These are phyloP conservation scores for Heteropelma amictum DNA, from an alignment of 2,888 invertebrate genomes.

Conservation along the genomic window DNA sequence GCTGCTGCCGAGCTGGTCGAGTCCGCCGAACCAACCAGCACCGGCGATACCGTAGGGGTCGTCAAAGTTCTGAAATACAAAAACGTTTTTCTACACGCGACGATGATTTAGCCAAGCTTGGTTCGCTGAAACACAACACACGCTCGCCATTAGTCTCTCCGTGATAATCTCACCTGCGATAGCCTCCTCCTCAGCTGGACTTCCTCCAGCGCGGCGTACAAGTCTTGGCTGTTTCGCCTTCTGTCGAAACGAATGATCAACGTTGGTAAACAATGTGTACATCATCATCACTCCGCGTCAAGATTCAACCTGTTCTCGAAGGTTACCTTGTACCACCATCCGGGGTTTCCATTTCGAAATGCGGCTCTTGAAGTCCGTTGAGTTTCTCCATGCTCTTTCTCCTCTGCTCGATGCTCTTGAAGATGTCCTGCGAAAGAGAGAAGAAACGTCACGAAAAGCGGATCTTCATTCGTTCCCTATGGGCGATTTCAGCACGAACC, in stretches of 20 bases:
- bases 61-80: conserved; percentile 63
- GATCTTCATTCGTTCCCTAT: too few relatives aligned
- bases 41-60: conserved; percentile 65
- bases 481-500: conserved; percentile 58
- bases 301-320: too few relatives aligned
- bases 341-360: conserved; percentile 65
- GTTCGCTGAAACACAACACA: too few relatives aligned
- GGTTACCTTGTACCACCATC: conserved; percentile 66
- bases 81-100: conserved; percentile 29
- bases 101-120: not conserved
- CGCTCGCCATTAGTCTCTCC: too few relatives aligned
- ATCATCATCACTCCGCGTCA: not conserved
- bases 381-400: conserved; percentile 73
- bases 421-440: conserved; percentile 68
- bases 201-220: conserved; percentile 70
- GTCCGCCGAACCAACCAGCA: conserved; percentile 34
- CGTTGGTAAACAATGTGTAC: not conserved
- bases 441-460: too few relatives aligned
- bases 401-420: conserved; percentile 74
- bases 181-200: conserved; percentile 69
- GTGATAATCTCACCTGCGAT: conserved; percentile 65
- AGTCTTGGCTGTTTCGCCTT: conserved; percentile 70
- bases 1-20: conserved; percentile 3
- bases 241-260: conserved; percentile 50
- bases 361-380: conserved; percentile 71